phyloP scores from a whole-genome alignment of 2,888 invertebrate species.

The Clivina fossor region DNA sequence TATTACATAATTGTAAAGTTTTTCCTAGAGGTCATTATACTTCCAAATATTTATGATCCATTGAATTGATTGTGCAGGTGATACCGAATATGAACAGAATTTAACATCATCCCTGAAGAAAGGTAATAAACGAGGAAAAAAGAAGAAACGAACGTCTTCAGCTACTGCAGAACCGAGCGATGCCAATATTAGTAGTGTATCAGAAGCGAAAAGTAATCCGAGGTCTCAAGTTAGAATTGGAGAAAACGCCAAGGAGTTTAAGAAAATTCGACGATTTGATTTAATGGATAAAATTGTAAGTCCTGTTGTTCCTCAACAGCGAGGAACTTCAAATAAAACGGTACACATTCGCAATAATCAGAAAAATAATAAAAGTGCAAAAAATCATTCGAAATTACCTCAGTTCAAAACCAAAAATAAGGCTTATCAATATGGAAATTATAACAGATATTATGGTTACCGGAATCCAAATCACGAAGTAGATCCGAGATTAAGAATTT shows the following conservation, averaged over 20 bases:
- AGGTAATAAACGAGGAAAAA: slow-evolving; percentile 64
- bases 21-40: slow-evolving; percentile 88
- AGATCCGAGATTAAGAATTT: slow-evolving; percentile 81
- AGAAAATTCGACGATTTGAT: slow-evolving; percentile 68
- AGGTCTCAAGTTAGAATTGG: slow-evolving; percentile 47
- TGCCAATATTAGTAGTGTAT: slow-evolving; percentile 50
- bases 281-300: slow-evolving; percentile 87
- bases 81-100: slow-evolving; percentile 80
- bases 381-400: slow-evolving; percentile 57
- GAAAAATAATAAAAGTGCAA: slow-evolving; percentile 47
- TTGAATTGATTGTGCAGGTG: slow-evolving; percentile 76
- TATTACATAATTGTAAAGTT: too few relatives aligned
- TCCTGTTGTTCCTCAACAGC: slow-evolving; percentile 87
- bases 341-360: slow-evolving; percentile 50
- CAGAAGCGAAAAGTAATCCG: slow-evolving; percentile 41
- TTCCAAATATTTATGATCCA: slow-evolving; percentile 93
- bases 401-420: slow-evolving; percentile 75
- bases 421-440: slow-evolving; percentile 93
- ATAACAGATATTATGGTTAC: slow-evolving; percentile 94
- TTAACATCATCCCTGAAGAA: slow-evolving; percentile 70
- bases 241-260: slow-evolving; percentile 58
- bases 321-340: too few relatives aligned
- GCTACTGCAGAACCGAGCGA: slow-evolving; percentile 45
- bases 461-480: slow-evolving; percentile 79
- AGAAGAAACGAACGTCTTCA: slow-evolving; percentile 61